A percentile compares a stretch with the other conserved stretches of the same genome.
Conservation (phyloP, 2,797 vertebrate species). For the Dromococcyx pavoninus region DNA sequence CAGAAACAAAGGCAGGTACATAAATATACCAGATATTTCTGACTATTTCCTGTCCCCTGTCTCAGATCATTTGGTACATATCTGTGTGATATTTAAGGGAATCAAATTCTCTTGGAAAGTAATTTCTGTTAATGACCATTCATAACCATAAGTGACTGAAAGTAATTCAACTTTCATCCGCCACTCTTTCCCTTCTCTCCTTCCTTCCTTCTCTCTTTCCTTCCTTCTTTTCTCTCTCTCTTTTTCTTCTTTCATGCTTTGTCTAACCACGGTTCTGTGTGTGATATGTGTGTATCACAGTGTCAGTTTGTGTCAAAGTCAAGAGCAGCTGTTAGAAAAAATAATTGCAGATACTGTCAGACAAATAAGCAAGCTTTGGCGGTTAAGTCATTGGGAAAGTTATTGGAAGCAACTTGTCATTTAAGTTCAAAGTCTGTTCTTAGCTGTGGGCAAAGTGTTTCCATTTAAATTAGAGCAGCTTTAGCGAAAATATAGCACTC, state of each 20-base stretch:
- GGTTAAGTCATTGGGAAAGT: conserved; percentile 38
- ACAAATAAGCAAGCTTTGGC: conserved; percentile 48
- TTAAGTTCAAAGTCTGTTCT: conserved; percentile 59
- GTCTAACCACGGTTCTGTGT: not conserved
- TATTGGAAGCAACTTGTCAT: conserved; percentile 59
- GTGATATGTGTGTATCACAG: not conserved
- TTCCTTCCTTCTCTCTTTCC: not conserved
- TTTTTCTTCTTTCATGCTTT: not conserved
- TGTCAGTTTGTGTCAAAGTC: conserved; percentile 49
- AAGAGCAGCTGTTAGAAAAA: conserved; percentile 45
- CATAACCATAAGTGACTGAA: not conserved
- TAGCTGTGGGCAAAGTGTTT: conserved; percentile 48
- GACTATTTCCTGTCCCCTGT: not conserved
- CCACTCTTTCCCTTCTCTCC: not conserved
- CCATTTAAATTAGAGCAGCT: conserved; percentile 53
- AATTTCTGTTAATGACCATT: not conserved
- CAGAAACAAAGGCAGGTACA: not conserved
- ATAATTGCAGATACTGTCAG: conserved; percentile 60
- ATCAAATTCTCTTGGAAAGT: not conserved
- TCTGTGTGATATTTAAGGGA: not conserved
- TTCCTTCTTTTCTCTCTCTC: not conserved
- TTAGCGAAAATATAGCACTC: conserved; percentile 45
- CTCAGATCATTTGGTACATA: not conserved
- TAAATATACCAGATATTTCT: not conserved
- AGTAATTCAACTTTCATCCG: not conserved